phyloP scores from a whole-genome alignment of 2,797 vertebrate genomes.

The Cyprinodon diabolis region DNA sequence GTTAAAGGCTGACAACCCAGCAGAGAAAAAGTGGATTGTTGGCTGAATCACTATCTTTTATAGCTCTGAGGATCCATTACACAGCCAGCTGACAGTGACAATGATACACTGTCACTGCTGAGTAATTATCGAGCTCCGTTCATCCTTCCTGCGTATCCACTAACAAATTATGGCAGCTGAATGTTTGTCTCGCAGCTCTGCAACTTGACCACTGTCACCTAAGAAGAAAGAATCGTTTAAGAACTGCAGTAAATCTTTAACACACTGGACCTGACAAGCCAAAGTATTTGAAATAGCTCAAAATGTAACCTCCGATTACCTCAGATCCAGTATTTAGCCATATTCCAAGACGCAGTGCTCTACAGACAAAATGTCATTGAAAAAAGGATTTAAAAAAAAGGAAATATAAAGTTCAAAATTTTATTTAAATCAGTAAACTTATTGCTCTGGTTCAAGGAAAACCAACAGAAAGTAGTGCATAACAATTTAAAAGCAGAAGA shows the following conservation, averaged over 20 bases:
- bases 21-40: constrained; percentile 57
- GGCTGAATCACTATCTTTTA: constrained; percentile 71
- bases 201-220: constrained; percentile 10
- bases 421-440: too few relatives aligned
- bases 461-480: background rate
- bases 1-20: constrained; percentile 62
- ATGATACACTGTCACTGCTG: constrained; percentile 61
- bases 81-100: constrained; percentile 60
- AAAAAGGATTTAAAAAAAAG: too few relatives aligned
- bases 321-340: too few relatives aligned
- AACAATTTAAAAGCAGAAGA: background rate
- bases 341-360: too few relatives aligned
- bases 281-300: background rate
- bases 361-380: too few relatives aligned
- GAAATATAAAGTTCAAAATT: too few relatives aligned
- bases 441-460: background rate
- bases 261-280: constrained; percentile 13
- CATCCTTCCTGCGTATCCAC: constrained; percentile 26
- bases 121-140: constrained; percentile 59
- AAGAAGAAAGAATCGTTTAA: constrained; percentile 15
- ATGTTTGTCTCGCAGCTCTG: constrained; percentile 11
- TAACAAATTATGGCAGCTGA: constrained; percentile 35
- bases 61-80: constrained; percentile 61
- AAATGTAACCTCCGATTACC: background rate
- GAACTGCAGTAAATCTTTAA: constrained; percentile 1